Conservation (phyloP, 2,113 vertebrate genomes). For the Lepus europaeus region DNA sequence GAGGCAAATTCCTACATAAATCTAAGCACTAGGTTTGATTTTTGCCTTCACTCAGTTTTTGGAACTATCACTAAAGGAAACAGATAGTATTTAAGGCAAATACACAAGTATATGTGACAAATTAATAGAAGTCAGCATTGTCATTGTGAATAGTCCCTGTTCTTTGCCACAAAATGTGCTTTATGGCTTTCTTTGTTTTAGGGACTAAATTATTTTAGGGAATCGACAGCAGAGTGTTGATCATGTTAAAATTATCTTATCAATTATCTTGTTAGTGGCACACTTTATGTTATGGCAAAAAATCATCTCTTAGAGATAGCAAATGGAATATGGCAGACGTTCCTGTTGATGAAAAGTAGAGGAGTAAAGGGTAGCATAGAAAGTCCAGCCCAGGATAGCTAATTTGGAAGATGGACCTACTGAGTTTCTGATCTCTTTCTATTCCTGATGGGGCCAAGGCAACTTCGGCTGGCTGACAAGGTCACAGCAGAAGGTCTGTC, state of each 20-base stretch:
- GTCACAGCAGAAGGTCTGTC: too few relatives aligned
- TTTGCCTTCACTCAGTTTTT: neutral
- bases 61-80: neutral
- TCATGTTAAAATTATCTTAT: neutral
- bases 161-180: neutral
- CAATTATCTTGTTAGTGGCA: neutral
- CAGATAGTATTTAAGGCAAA: neutral
- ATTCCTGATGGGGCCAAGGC: neutral
- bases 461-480: too few relatives aligned
- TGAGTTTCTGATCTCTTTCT: neutral
- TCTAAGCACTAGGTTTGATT: neutral
- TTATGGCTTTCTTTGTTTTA: neutral
- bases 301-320: neutral
- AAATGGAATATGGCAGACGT: neutral
- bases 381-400: neutral
- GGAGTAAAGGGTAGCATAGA: too few relatives aligned
- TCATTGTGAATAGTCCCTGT: neutral
- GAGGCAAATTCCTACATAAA: neutral
- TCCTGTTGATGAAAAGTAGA: too few relatives aligned
- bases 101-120: neutral
- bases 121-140: neutral
- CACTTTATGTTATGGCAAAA: neutral
- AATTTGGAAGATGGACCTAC: fast-evolving
- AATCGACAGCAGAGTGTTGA: neutral
- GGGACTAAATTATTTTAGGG: neutral